Conservation (phyloP, 37 sponge, comb jelly and placozoan species). For the Oscarella lobularis region DNA sequence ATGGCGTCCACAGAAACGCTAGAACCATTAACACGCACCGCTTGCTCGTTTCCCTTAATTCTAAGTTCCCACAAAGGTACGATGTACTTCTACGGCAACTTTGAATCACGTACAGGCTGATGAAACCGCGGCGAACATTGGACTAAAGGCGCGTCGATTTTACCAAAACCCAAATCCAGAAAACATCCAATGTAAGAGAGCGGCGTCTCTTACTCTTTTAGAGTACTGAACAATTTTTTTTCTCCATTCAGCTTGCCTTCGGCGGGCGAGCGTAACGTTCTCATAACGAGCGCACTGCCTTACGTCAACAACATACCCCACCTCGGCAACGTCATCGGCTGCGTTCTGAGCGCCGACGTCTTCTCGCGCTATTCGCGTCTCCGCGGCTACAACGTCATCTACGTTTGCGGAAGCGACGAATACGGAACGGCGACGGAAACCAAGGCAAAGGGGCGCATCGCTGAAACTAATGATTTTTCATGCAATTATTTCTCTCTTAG, state of each 20-base stretch:
- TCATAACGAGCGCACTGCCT: conserved; percentile 95
- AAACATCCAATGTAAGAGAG: no score
- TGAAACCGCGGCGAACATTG: no score
- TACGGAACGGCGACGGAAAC: conserved; percentile 99
- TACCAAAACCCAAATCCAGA: no score
- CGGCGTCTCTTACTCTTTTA: no score
- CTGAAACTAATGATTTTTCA: background rate
- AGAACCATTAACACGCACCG: no score
- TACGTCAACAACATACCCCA: conserved; percentile 99
- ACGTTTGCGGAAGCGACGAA: conserved; percentile 96
- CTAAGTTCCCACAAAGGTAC: no score
- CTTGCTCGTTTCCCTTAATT: no score
- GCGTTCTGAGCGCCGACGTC: conserved; percentile 90
- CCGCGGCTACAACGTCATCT: conserved; percentile 67
- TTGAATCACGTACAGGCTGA: no score
- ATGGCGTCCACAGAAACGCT: no score
- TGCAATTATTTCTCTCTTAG: background rate
- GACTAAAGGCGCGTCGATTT: no score
- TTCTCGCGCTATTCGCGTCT: conserved; percentile 80
- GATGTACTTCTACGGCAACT: no score
- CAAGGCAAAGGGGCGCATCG: conserved; percentile 16
- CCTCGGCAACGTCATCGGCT: conserved; percentile 95
- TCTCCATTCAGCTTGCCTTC: conserved; percentile 21
- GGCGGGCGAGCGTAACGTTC: conserved; percentile 66
- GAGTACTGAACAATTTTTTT: no score